Base-by-base conservation (phyloP, 2,113 vertebrate genomes). In the Leptodactylus fuscus region DNA sequence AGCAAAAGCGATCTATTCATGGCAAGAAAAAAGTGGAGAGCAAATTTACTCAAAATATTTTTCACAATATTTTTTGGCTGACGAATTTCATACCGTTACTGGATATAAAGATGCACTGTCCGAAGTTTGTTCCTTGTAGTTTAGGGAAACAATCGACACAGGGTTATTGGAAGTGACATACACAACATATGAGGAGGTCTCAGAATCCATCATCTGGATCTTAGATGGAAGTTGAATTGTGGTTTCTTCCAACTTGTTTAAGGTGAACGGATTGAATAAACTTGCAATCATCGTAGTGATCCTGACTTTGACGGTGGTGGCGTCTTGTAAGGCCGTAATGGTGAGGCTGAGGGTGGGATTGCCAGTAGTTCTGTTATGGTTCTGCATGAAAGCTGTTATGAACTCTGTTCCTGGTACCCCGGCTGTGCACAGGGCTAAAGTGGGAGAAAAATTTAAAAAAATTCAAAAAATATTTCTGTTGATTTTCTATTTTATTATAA, bases 101-200 rank as follows among this genome's bases (percentile, higher is more conserved):
- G 93, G 94, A 88, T 92, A 92, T 18, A 94, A 80, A 62, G 93
- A 87, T 15, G 93, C 87, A 4, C 86, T 92, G 65, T 95, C 94
- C 4, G 89, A 87, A 8, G 90, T 90, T 65, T 78, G 86, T 2
- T 7, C 36, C 87, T 94, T 95, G 80, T 1, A 91, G 87, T 87
- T 95, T 36, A 89, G 60, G 15, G 93, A 91, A 46, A 89, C 85
- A 8, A 95, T 90, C 0, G 90, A 85, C 60, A 95, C 87, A 4
- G 92, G 89, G 49, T 90, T 90, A 3, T 92, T 88, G 15, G 95
- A 89, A 41, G 89, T 86, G 32, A 95, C 86, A n/a, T 29, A 81
- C 20, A 94, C 93, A 0, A 93, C 91, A 24, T 92, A 91, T 0
- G 27, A 12, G n/a, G 77, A 91, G 36, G 11, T 90, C 0, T 8